These are phyloP conservation scores for Podarcis cretensis DNA, from an alignment of 2,113 vertebrate genomes.

Conservation along the genomic window DNA sequence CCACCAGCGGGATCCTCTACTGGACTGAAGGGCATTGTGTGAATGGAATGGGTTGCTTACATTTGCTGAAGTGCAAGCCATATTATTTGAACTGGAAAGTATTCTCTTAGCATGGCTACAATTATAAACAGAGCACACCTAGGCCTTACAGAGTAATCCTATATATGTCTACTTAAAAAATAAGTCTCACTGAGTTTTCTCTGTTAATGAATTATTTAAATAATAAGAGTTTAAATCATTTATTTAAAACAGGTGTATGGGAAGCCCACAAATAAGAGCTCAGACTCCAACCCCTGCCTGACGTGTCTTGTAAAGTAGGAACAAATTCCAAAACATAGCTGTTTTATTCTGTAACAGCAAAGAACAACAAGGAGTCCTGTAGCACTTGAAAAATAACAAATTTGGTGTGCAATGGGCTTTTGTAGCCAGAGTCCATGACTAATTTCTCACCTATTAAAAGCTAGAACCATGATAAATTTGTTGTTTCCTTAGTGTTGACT, in stretches of 20 bases:
- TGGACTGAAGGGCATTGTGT: too few relatives aligned
- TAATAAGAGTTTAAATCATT: too few relatives aligned
- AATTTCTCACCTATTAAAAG: neutral
- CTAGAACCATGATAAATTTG: neutral
- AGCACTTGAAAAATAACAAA: neutral
- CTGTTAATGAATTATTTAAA: neutral
- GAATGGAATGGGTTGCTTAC: neutral
- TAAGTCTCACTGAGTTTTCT: neutral
- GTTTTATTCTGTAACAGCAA: too few relatives aligned
- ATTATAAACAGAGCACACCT: neutral
- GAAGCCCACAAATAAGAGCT: too few relatives aligned
- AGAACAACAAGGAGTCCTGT: neutral
- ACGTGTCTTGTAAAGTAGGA: too few relatives aligned
- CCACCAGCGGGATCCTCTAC: neutral
- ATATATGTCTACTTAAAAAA: neutral
- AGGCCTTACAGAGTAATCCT: neutral
- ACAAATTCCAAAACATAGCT: too few relatives aligned
- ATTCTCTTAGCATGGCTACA: neutral
- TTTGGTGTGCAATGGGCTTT: neutral
- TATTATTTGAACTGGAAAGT: neutral
- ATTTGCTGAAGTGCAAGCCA: neutral
- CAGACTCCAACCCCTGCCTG: too few relatives aligned
- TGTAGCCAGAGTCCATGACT: neutral
- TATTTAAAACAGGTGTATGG: neutral
- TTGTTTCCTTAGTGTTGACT: neutral